Evolutionary conservation across 2,113 vertebrate genomes (phyloP), one percentile per base, ranked within the genome.

Genomic region (Equus quagga): DNA sequence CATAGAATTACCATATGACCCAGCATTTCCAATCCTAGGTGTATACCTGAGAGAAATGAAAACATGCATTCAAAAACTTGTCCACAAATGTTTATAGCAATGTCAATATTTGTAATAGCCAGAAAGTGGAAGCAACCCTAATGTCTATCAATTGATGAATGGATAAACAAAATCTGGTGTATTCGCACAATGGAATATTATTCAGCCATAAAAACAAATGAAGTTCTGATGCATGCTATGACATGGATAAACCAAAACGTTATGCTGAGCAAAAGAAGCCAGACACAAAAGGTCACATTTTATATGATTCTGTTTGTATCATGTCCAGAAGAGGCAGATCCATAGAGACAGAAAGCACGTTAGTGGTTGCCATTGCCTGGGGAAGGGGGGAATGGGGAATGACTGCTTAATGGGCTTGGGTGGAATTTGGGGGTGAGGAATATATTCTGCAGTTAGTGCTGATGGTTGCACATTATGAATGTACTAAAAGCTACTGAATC

Each of bases 361-460:
- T 62, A 28, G 54, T 19, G 13, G 19, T 73, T 64, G 67, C 36
- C 19, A 72, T 19, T n/a, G 6, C 5, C 18, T 44, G 15, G 62
- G 72, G 72, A 9, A n/a, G 65, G 12, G 28, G 18, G 6, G n/a
- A 44, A 44, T n/a, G 2, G 78, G 2, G 12, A 51, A 28, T 62
- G 54, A 70, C 19, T 85, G 19, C 23, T 49, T 60, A 26, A 28
- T 80, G 31, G 36, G 36, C 6, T 6, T 58, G 80, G 60, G 58
- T 31, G 76, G 83, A 49, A 60, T 83, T 75, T 31, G 18, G 36
- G 31, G 36, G 8, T 36, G 8, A 58, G 26, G 18, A 51, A 85
- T 58, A 79, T 85, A n/a, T 95, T 78, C 49, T 91, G 73, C 62
- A 91, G 62, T 78, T 95, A 78, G 86, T 51, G 80, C 33, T 70